Conservation (phyloP, 1,140 invertebrate genomes). For the Drosophila lowei region DNA sequence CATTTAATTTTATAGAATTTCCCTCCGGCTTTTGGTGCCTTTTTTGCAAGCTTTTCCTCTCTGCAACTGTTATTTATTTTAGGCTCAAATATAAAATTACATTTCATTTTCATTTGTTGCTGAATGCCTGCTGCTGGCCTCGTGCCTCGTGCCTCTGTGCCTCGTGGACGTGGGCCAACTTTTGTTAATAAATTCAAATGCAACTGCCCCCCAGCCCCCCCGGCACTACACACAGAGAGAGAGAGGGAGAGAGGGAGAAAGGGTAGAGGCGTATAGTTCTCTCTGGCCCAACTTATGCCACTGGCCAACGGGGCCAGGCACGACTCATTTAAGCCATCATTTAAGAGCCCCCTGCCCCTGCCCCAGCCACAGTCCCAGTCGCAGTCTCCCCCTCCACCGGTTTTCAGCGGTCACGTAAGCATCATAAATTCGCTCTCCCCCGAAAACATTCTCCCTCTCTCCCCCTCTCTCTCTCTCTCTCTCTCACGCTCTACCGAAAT, state of each 20-base stretch:
- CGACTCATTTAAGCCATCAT: conserved; percentile 70
- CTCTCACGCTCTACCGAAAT: conserved; percentile 31
- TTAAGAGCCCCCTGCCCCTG: conserved; percentile 19
- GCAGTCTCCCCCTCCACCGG: conserved; percentile 1
- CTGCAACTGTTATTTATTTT: conserved; percentile 56
- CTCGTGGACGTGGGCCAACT: conserved; percentile 56
- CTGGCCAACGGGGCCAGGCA: conserved; percentile 45
- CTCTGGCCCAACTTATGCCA: conserved; percentile 22
- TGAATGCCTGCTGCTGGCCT: conserved; percentile 16
- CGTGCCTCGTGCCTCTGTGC: conserved; percentile 18
- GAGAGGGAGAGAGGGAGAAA: too few relatives aligned
- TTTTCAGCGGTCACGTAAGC: conserved; percentile 62
- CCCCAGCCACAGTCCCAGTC: too few relatives aligned
- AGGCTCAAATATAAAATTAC: conserved; percentile 56
- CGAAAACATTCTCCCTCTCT: not conserved
- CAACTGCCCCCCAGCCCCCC: conserved; percentile 23
- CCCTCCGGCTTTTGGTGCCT: too few relatives aligned
- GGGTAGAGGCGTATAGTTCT: not conserved
- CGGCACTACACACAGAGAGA: too few relatives aligned
- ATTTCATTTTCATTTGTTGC: conserved; percentile 54
- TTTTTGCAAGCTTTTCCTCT: not conserved
- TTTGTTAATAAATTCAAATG: conserved; percentile 73
- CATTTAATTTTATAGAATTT: too few relatives aligned
- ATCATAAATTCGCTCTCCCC: conserved; percentile 54
- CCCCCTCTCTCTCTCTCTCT: conserved; percentile 14